phyloP scores from a whole-genome alignment of 2,888 invertebrate genomes.

The Abscondita cerata region DNA sequence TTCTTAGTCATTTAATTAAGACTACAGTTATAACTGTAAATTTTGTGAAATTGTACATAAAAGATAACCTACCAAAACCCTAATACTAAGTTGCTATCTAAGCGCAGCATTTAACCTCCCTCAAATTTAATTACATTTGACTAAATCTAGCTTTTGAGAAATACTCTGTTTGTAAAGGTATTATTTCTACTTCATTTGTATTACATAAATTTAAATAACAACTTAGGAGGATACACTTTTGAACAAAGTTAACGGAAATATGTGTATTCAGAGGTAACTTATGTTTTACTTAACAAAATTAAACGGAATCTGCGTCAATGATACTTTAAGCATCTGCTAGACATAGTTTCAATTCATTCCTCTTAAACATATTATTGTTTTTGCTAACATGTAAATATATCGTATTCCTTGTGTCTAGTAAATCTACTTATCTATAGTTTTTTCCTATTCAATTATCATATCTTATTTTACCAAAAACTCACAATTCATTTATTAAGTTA shows the following conservation, averaged over 20 bases:
- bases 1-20: slow-evolving; percentile 30
- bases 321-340: too few species aligned
- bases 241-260: background rate
- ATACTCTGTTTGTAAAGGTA: slow-evolving; percentile 27
- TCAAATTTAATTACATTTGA: slow-evolving; percentile 32
- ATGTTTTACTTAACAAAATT: too few species aligned
- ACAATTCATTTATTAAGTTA: too few species aligned
- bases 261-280: too few species aligned
- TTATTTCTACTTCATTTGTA: slow-evolving; percentile 32
- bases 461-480: too few species aligned
- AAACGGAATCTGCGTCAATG: too few species aligned
- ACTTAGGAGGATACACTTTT: slow-evolving; percentile 12
- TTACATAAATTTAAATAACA: slow-evolving; percentile 23
- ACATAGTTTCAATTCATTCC: too few species aligned
- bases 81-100: slow-evolving; percentile 30
- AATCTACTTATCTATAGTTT: too few species aligned
- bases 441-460: too few species aligned
- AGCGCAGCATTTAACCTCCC: slow-evolving; percentile 30
- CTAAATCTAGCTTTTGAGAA: slow-evolving; percentile 26
- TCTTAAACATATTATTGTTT: too few species aligned
- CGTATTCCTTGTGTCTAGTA: too few species aligned
- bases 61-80: slow-evolving; percentile 31
- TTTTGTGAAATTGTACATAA: slow-evolving; percentile 33
- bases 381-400: too few species aligned
- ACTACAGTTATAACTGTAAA: slow-evolving; percentile 32